phyloP scores from a whole-genome alignment of 2,888 invertebrate genomes.

The Chrysolina americana region DNA sequence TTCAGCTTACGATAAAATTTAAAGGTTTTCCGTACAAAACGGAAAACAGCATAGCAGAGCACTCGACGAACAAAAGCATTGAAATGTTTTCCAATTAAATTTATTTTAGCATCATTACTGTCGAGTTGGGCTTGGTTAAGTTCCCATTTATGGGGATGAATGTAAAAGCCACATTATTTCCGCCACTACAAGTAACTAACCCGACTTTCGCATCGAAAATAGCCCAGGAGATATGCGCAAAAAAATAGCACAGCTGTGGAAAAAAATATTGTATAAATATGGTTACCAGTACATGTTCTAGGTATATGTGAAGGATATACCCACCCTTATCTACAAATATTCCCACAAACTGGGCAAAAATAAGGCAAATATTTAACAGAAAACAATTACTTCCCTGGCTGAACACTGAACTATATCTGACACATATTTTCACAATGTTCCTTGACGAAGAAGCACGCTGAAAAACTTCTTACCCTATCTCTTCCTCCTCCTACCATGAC shows the following conservation, averaged over 20 bases:
- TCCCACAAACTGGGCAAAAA: no score
- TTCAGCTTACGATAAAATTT: constrained; percentile 47
- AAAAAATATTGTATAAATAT: no score
- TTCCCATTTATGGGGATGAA: constrained; percentile 61
- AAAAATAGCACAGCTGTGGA: not conserved
- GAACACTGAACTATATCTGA: no score
- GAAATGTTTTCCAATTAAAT: constrained; percentile 62
- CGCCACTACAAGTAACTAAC: constrained; percentile 60
- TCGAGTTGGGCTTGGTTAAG: constrained; percentile 57
- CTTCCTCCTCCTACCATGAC: no score
- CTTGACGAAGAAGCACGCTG: no score
- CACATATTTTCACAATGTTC: no score
- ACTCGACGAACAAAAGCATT: constrained; percentile 55
- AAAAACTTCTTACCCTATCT: no score
- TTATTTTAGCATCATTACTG: constrained; percentile 62
- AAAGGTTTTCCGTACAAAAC: constrained; percentile 49
- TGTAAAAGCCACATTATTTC: constrained; percentile 59
- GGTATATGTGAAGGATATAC: no score
- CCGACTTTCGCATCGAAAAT: constrained; percentile 41
- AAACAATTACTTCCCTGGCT: no score
- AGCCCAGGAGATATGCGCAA: constrained; percentile 9
- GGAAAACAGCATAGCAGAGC: constrained; percentile 48
- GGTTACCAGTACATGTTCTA: no score
- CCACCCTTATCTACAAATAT: no score
- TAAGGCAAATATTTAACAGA: no score